Percentiles rank a stretch among this genome's conserved stretches.
Conservation (phyloP, 2,797 vertebrate species). For the Megaceryle alcyon region DNA sequence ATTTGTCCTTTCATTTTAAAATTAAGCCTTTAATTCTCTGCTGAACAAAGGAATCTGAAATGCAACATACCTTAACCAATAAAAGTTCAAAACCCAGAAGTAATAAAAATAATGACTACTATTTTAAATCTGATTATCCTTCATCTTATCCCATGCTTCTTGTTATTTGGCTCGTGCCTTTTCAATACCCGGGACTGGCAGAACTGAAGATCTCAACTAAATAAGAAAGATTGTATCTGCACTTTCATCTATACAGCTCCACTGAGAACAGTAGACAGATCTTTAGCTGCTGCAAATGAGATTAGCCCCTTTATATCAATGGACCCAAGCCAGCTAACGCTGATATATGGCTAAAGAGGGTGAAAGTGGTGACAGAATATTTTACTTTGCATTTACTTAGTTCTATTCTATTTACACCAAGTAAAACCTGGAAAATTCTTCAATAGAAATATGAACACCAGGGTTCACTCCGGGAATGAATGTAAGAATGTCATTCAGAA, state of each 20-base stretch:
- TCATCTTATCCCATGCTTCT: neutral
- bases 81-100: constrained; percentile 19
- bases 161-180: neutral
- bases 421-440: constrained; percentile 10
- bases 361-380: constrained; percentile 21
- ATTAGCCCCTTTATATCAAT: constrained; percentile 41
- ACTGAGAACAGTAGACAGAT: constrained; percentile 51
- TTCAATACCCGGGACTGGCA: neutral
- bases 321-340: constrained; percentile 19
- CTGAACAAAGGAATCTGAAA: constrained; percentile 16
- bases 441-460: neutral
- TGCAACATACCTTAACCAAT: neutral
- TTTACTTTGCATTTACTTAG: neutral
- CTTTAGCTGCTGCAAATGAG: constrained; percentile 54
- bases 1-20: constrained; percentile 30
- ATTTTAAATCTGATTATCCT: constrained; percentile 7
- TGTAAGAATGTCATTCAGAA: neutral
- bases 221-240: constrained; percentile 40
- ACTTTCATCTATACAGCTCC: constrained; percentile 50
- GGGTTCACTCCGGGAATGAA: neutral
- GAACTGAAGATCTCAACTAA: constrained; percentile 19
- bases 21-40: constrained; percentile 24
- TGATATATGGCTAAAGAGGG: constrained; percentile 6
- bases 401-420: constrained; percentile 3
- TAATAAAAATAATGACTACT: neutral